Base-by-base conservation (phyloP, 2,888 invertebrate species). In the Cryptops parisi region DNA sequence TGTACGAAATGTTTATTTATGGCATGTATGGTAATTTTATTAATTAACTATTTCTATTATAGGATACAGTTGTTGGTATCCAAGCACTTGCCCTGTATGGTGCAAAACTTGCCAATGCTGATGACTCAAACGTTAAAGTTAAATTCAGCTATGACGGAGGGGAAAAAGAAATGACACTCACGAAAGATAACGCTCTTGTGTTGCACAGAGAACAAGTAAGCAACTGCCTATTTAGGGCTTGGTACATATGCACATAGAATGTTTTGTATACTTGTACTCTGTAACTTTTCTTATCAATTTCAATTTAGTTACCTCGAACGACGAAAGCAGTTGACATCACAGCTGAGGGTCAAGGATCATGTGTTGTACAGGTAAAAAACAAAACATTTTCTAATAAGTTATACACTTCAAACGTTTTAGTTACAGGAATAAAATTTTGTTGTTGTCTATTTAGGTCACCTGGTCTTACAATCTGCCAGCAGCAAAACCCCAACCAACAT, bases 61-160 rank as follows among this genome's bases (percentile, higher is more conserved):
- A 68, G 67, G 70, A 70, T 56, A 70, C 70, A 2, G 68, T 70
- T 9, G 55, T 70, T 26, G 70, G 65, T 3, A 62, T 71, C 24
- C 66, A 68, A 58, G 65, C 70, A n/a, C 58, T 71, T 49, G 67
- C 68, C 3, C 61, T 64, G 52, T 65, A 66, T 57, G 68, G 66
- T 15, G 58, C 58, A 9, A 60, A 64, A 57, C 60, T 62, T 5
- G 55, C 57, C 38, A 55, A 58, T 17, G 46, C 57, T 3, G 55
- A 54, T 9, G 58, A 57, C 22, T 57, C 59, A 2, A 52, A 55
- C 21, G 53, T 61, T 12, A 54, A 55, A 24, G 49, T 61, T 5
- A 48, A 53, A 1, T 54, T 57, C 24, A 56, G 22, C 40, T 55
- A 56, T 22, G 54, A 43, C 17, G 38, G 55, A 9, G 47, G 58